Base-by-base conservation (phyloP, 1,140 invertebrate species). In the Drosophila eugracilis region DNA sequence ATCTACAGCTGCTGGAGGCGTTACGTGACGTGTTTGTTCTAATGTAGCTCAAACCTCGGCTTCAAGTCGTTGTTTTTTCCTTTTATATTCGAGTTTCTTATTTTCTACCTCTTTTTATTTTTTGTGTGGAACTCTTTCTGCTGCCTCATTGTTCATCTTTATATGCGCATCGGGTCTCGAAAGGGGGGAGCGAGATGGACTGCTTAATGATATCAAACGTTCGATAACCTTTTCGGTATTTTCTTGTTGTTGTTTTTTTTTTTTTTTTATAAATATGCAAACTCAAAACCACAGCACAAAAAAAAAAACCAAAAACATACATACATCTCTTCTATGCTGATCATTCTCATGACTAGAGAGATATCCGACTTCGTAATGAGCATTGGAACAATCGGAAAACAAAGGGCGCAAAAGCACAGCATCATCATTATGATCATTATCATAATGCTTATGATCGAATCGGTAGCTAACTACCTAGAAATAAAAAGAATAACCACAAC, bases 141-240 rank as follows among this genome's bases (percentile, higher is more conserved):
- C 83, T 77, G 81, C 59, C 83, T 86, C 83, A 86, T 86, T 86
- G 83, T 75, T 85, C 77, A 81, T 77, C 81, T 85, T 76, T 84
- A 66, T 66, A 44, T 67, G 65, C 37, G 42, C 37, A 15, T 26
- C 36, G 63, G 28, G 32, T 48, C 24, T 42, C 49, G 36, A 24
- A 47, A 42, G 37, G 7, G 49, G 49, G 37, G 4, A 42, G 24
- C 42, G 26, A 73, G 70, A 88, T 49, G 74, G 77, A 53, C 89
- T 81, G 78, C 70, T 54, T 89, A 86, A 89, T 89, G 81, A 89
- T 86, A 89, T 89, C 86, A 89, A 89, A 90, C 86, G 86, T 89
- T 89, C 86, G 86, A 89, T 89, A 89, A 89, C 86, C 86, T 88
- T 78, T 85, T 66, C 21, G 66, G 74, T 85, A 76, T 86, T 81